Conservation (phyloP, 1,140 invertebrate species). For the Myzus persicae region DNA sequence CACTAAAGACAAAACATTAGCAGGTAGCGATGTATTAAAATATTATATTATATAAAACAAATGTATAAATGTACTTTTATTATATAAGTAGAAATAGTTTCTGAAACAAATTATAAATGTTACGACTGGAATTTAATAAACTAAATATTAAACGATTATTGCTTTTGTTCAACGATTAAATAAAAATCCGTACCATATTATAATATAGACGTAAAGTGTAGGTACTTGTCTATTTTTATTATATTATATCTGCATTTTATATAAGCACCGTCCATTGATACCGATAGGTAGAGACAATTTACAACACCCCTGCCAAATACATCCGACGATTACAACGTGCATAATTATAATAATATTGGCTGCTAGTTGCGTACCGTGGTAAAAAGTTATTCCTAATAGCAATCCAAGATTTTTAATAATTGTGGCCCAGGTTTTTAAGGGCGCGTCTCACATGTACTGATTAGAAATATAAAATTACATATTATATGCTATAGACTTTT, state of each 20-base stretch:
- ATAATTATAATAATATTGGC: too few relatives aligned
- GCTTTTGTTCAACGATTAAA: neutral
- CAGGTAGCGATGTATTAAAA: neutral
- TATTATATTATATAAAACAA: neutral
- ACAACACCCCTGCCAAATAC: neutral
- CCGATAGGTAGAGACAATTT: neutral
- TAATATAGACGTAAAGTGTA: neutral
- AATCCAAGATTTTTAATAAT: too few relatives aligned
- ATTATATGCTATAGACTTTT: too few relatives aligned
- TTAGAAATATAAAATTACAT: too few relatives aligned
- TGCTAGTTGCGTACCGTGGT: too few relatives aligned
- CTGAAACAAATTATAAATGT: neutral
- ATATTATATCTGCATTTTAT: neutral
- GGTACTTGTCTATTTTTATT: neutral
- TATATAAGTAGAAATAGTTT: slow-evolving; percentile 1
- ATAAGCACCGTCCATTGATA: neutral
- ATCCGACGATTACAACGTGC: neutral
- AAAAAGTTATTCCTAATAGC: too few relatives aligned
- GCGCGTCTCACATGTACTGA: too few relatives aligned
- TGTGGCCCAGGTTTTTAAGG: too few relatives aligned
- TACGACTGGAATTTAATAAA: neutral
- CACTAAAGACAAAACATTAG: neutral
- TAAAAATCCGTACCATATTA: neutral
- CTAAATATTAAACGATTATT: neutral
- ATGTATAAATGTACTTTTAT: slow-evolving; percentile 5